phyloP scores from a whole-genome alignment of 2,113 vertebrate species.

The Hyaena hyaena region DNA sequence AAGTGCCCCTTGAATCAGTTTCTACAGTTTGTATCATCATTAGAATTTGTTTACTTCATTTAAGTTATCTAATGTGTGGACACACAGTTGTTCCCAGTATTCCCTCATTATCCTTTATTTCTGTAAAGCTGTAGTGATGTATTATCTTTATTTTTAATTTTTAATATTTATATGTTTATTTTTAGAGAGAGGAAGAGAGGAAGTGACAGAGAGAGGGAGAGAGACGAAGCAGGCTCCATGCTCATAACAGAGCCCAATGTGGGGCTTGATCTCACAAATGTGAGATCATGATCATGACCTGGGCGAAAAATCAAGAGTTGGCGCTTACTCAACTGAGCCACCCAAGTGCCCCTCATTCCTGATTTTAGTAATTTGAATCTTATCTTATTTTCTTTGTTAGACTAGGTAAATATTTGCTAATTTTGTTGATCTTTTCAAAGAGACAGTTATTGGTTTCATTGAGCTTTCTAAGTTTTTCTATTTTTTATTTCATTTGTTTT shows the following conservation, averaged over 20 bases:
- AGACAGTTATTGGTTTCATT: neutral
- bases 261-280: neutral
- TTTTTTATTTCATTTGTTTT: slow-evolving; percentile 19
- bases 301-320: neutral
- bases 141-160: neutral
- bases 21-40: slow-evolving; percentile 16
- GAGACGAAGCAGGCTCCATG: too few relatives aligned
- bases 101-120: neutral
- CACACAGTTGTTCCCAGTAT: neutral
- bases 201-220: neutral
- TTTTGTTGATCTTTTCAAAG: neutral
- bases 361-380: neutral
- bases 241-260: neutral
- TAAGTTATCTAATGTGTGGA: neutral
- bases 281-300: neutral
- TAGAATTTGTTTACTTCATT: neutral
- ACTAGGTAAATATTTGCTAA: neutral
- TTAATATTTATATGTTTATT: neutral
- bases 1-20: neutral
- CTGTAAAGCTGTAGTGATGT: neutral
- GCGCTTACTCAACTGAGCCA: neutral
- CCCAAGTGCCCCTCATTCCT: neutral
- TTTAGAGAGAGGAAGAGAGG: neutral
- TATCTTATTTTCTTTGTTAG: neutral
- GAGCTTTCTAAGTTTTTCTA: neutral